These are phyloP conservation scores for Meteorus sp. DNA, from an alignment of 1,140 invertebrate species.

Conservation along the genomic window DNA sequence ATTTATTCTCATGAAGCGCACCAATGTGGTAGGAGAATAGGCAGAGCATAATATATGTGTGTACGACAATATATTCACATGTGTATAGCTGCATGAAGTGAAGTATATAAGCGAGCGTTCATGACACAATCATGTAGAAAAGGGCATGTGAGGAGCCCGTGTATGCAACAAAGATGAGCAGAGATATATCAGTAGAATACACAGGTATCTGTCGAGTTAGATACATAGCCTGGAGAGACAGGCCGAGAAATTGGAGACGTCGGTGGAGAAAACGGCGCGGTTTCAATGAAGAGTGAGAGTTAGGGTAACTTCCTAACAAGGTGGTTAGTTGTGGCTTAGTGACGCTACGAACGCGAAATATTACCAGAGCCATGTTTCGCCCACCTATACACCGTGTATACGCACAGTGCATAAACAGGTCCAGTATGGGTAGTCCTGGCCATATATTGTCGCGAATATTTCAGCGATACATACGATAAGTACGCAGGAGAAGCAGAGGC, in stretches of 20 bases:
- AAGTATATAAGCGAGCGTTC: not conserved
- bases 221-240: constrained; percentile 20
- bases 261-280: constrained; percentile 28
- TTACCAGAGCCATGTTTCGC: constrained; percentile 31
- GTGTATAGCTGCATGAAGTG: constrained; percentile 12
- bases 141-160: not conserved
- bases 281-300: constrained; percentile 25
- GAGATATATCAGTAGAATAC: constrained; percentile 16
- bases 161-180: constrained; percentile 2
- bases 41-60: constrained; percentile 18
- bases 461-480: constrained; percentile 23
- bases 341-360: constrained; percentile 51
- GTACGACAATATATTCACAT: not conserved
- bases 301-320: constrained; percentile 58
- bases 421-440: constrained; percentile 27
- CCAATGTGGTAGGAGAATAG: constrained; percentile 11
- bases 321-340: constrained; percentile 56
- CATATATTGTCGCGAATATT: constrained; percentile 24
- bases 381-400: constrained; percentile 13
- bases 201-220: constrained; percentile 22
- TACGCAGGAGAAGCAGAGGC: not conserved
- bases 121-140: not conserved
- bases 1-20: constrained; percentile 48
- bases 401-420: constrained; percentile 25
- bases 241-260: constrained; percentile 23